phyloP scores from a whole-genome alignment of 2,113 vertebrate genomes.

The Thymallus thymallus region DNA sequence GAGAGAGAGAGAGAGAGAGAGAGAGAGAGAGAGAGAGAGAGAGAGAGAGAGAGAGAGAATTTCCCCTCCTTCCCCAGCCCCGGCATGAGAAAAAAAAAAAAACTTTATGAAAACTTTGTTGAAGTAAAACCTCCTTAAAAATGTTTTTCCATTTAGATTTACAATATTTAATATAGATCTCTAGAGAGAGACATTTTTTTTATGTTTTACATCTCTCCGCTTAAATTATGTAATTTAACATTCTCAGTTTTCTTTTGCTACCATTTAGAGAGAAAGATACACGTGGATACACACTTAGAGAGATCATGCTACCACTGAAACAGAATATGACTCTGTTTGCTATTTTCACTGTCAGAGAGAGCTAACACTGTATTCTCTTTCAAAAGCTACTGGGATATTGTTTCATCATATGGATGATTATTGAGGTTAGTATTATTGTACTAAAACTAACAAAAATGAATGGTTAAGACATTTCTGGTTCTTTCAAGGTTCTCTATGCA shows the following conservation, averaged over 20 bases:
- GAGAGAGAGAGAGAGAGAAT: constrained; percentile 1
- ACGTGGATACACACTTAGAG: constrained; percentile 34
- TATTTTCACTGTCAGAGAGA: constrained; percentile 62
- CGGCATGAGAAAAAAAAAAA: constrained; percentile 12
- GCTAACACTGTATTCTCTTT: neutral
- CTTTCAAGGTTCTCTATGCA: too few species aligned
- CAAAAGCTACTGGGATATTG: neutral
- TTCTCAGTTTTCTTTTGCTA: constrained; percentile 40
- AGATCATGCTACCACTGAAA: constrained; percentile 45
- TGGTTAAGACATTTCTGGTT: too few species aligned
- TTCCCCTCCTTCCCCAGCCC: constrained; percentile 41
- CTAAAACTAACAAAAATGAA: too few species aligned
- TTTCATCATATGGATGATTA: neutral
- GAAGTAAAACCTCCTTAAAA: constrained; percentile 34
- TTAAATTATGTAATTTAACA: constrained; percentile 54
- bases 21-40: neutral
- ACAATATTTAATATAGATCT: constrained; percentile 45
- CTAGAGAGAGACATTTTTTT: constrained; percentile 9
- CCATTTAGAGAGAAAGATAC: constrained; percentile 24
- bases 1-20: neutral
- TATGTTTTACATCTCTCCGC: constrained; percentile 24
- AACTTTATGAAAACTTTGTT: constrained; percentile 27
- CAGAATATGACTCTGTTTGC: too few species aligned
- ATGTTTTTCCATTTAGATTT: constrained; percentile 47
- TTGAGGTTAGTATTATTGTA: too few species aligned